Conservation (phyloP, 2,113 vertebrate species). For the Centropristis striata region DNA sequence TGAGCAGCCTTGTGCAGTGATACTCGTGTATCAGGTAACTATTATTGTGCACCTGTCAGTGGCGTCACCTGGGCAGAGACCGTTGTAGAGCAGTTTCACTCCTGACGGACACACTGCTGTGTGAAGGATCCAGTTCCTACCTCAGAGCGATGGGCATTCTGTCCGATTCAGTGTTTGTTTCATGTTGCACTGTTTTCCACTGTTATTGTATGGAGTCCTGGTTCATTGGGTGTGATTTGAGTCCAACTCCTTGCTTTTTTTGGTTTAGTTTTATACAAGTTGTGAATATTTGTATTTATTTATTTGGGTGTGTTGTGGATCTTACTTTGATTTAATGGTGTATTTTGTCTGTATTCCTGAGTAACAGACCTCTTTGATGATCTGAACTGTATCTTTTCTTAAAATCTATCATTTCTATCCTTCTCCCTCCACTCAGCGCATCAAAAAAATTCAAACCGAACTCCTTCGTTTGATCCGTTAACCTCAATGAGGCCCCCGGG, state of each 20-base stretch:
- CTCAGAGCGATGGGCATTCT: slow-evolving; percentile 41
- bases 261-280: slow-evolving; percentile 12
- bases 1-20: not conserved
- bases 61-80: slow-evolving; percentile 27
- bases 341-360: not conserved
- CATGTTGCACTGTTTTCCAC: slow-evolving; percentile 29
- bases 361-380: not conserved
- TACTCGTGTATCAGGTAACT: slow-evolving; percentile 55
- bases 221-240: slow-evolving; percentile 18
- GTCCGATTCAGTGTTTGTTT: slow-evolving; percentile 9
- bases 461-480: slow-evolving; percentile 56
- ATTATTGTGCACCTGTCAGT: slow-evolving; percentile 64
- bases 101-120: not conserved
- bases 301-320: too few species aligned
- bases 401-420: not conserved
- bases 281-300: not conserved
- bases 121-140: slow-evolving; percentile 55
- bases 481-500: slow-evolving; percentile 50
- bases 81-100: slow-evolving; percentile 41
- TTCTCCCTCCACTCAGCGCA: not conserved
- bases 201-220: not conserved
- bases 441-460: not conserved
- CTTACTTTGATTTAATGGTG: too few species aligned
- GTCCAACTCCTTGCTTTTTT: not conserved
- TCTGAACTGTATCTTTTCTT: not conserved